Evolutionary conservation across 1,140 invertebrate species (phyloP), one percentile per base, ranked within the genome.

Genomic region (Cardiocondyla obscurior): DNA sequence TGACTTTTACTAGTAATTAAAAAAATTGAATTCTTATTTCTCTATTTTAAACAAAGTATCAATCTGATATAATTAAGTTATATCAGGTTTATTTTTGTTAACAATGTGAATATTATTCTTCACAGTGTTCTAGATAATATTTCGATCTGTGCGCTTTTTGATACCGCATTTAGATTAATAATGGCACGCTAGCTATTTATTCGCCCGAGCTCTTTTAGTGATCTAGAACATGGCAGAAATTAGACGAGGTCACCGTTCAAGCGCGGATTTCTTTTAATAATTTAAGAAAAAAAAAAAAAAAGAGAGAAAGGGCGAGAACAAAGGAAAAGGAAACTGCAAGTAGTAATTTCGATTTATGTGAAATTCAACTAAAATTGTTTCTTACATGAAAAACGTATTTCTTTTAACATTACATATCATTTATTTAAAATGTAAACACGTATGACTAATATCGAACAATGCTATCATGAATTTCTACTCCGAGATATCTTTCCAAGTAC

Each of bases 381-480:
- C n/a, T n/a, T n/a, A n/a, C n/a, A n/a, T n/a, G n/a, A n/a, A n/a
- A n/a, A n/a, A n/a, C n/a, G n/a, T 1, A 3, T 53, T 33, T 53
- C 25, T 0, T 36, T 69, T 19, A 30, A 53, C 12, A 22, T 69
- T 39, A 69, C 19, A 28, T 46, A 1, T 22, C 19, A 58, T 39
- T 0, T 39, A 57, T 57, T 22, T 39, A 55, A 55, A 55, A 28
- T 33, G 12, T 25, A 28, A 65, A 77, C 16, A 39, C 16, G 16
- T 39, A 1, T 3, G 14, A 46, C 10, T 53, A 77, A 67, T 10
- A 22, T 22, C 0, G 16, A 33, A 69, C 74, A 79, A 69, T 79
- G 36, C 69, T 79, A 79, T 42, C 62, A 55, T 67, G 16, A 51
- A 53, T 79, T 62, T 42, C 16, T 14, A 46, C 28, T 49, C 30